A percentile compares a stretch with the other conserved stretches of the same genome.
These are phyloP conservation scores for Drosophila sucinea DNA, from an alignment of 1,140 invertebrate species.

Conservation along the genomic window DNA sequence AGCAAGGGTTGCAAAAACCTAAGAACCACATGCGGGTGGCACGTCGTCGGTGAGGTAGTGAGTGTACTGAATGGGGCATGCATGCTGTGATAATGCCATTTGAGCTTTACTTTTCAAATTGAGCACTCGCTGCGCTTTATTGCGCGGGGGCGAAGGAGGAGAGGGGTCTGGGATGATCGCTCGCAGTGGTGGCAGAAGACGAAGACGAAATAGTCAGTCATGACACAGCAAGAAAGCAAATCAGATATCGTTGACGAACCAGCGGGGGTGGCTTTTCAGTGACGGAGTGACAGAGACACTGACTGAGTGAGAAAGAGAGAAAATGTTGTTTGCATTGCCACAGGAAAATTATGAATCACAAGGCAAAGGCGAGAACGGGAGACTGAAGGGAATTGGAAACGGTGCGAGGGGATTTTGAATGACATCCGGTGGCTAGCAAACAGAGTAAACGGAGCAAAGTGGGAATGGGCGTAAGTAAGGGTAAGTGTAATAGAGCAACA, in stretches of 20 bases:
- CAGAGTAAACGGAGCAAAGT: slow-evolving; percentile 24
- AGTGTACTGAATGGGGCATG: slow-evolving; percentile 52
- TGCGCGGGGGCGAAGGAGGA: not conserved
- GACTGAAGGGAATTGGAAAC: not conserved
- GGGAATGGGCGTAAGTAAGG: not conserved
- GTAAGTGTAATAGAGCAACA: slow-evolving; percentile 20
- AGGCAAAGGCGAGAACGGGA: slow-evolving; percentile 18
- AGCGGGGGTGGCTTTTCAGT: slow-evolving; percentile 64
- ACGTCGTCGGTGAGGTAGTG: slow-evolving; percentile 8
- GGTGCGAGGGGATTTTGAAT: slow-evolving; percentile 27
- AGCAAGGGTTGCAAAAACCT: slow-evolving; percentile 64
- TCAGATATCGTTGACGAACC: slow-evolving; percentile 27
- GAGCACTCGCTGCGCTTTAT: slow-evolving; percentile 76
- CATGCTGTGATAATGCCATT: slow-evolving; percentile 78
- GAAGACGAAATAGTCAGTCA: slow-evolving; percentile 19
- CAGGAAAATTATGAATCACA: slow-evolving; percentile 73
- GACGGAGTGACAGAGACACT: slow-evolving; percentile 19
- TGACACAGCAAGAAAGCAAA: slow-evolving; percentile 20
- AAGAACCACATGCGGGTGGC: slow-evolving; percentile 66
- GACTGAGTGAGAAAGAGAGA: slow-evolving; percentile 2
- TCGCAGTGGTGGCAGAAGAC: slow-evolving; percentile 30
- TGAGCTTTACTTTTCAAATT: slow-evolving; percentile 78
- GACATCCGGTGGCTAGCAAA: slow-evolving; percentile 64
- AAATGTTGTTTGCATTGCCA: slow-evolving; percentile 51
- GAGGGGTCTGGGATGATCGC: slow-evolving; percentile 41